Percentiles rank a stretch among this genome's conserved stretches.
phyloP scores from a whole-genome alignment of 2,797 vertebrate genomes.

The Girardinus metallicus region DNA sequence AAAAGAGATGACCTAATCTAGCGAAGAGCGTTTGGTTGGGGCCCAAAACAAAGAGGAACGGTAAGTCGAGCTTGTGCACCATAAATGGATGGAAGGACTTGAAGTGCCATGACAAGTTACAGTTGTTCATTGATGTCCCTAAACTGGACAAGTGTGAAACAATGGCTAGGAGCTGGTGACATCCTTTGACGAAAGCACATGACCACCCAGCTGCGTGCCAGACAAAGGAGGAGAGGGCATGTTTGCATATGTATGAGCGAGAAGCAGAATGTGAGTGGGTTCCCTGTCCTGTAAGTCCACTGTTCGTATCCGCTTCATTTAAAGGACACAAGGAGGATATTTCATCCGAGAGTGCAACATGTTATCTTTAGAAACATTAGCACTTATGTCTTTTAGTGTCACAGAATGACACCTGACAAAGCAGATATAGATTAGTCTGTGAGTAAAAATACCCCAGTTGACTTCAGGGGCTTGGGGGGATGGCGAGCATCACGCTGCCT shows the following conservation, averaged over 20 bases:
- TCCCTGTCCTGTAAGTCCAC: conserved; percentile 38
- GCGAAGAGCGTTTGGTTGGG: conserved; percentile 54
- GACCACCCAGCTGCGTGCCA: conserved; percentile 59
- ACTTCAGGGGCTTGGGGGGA: conserved; percentile 19
- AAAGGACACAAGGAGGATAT: conserved; percentile 25
- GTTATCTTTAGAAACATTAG: conserved; percentile 60
- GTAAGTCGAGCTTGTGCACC: conserved; percentile 66
- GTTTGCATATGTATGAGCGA: conserved; percentile 67
- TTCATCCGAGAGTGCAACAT: conserved; percentile 23
- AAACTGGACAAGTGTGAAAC: conserved; percentile 41
- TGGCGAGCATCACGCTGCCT: conserved; percentile 52
- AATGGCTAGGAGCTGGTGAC: conserved; percentile 65
- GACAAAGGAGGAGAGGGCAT: conserved; percentile 64
- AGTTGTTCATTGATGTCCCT: conserved; percentile 46
- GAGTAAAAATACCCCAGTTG: conserved; percentile 59
- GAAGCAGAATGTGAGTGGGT: conserved; percentile 67
- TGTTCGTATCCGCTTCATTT: conserved; percentile 33
- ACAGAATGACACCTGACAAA: conserved; percentile 51
- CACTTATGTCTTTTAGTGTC: conserved; percentile 29
- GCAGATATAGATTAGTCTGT: conserved; percentile 45
- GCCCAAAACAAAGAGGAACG: conserved; percentile 44
- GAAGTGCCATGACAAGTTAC: conserved; percentile 36
- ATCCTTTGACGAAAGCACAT: conserved; percentile 72
- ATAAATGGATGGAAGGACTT: conserved; percentile 73
- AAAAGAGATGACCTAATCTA: conserved; percentile 82